Evolutionary conservation across 2,113 vertebrate genomes (phyloP), one percentile per base, ranked within the genome.

Genomic region (Natator depressus): DNA sequence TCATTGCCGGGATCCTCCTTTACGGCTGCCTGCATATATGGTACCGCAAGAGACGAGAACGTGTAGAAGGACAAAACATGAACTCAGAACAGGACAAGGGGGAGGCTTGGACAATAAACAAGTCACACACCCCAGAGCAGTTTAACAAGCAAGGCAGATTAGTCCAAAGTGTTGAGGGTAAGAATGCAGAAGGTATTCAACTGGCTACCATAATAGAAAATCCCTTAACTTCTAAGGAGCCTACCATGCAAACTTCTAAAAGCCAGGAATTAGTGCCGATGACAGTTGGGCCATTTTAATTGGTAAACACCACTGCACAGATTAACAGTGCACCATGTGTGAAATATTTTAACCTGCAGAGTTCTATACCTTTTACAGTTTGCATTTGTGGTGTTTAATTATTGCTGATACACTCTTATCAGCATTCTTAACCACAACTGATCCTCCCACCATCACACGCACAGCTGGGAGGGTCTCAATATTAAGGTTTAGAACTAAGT

Each of bases 1-100:
- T 98, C 88, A 99, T 99, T 1, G 97, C 98, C 0, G 98, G 97
- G 6, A 90, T 98, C 76, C 97, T 99, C 89, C 86, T 99, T 88
- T 99, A 99, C 8, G 98, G 99, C 31, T 99, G 99, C 93, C 95
- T 99, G 78, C 98, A 98, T 83, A 95, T 98, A 65, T 96, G 98
- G 89, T 99, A 98, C 93, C 94, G 96, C 75, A 88, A 95, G 27
- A 96, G 98, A 20, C 89, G 54, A 1, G 96, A 96, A 78, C 91
- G 24, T 0, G 2, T 93, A 4, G 98, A 89, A 5, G 57, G 89
- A 35, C 92, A 0, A 4, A 90, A 69, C 1, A 4, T n/a, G 17
- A 80, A 25, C 69, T 75, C 90, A 1, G 86, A 89, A 31, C 62
- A 85, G 76, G 93, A 91, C 72, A 6, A 82, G 0, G 19, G 85